Conservation (phyloP, 2,113 vertebrate species). For the Machaerirhynchus nigripectus region DNA sequence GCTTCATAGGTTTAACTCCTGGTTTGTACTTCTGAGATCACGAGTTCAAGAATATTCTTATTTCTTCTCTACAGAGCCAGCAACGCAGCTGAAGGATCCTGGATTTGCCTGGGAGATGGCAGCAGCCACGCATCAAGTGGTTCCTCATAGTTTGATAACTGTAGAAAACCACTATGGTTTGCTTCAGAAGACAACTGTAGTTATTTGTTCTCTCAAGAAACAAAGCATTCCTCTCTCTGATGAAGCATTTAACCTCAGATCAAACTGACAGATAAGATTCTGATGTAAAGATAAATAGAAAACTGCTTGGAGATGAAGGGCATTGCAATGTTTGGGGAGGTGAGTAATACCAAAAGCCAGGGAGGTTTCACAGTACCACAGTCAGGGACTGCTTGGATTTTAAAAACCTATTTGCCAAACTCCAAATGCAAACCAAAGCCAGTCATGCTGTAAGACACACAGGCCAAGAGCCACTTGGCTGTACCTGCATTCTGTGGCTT, state of each 20-base stretch:
- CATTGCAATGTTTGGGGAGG: not conserved
- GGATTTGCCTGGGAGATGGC: not conserved
- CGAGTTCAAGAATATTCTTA: not conserved
- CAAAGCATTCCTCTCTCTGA: slow-evolving; percentile 5
- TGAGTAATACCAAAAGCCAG: not conserved
- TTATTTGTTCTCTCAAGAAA: not conserved
- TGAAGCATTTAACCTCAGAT: slow-evolving; percentile 17
- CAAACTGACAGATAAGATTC: not conserved
- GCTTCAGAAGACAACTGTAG: not conserved
- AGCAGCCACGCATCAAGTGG: not conserved
- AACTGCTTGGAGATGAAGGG: not conserved
- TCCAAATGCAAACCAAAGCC: not conserved
- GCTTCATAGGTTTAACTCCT: not conserved
- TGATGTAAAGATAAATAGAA: not conserved
- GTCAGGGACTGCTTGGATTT: not conserved
- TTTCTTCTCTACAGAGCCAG: not conserved
- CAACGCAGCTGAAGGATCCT: not conserved
- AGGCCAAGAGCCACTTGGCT: not conserved
- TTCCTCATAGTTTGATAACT: not conserved
- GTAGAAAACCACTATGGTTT: not conserved
- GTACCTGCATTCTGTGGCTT: not conserved
- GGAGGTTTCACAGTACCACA: not conserved
- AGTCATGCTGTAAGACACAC: not conserved
- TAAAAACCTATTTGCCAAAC: not conserved
- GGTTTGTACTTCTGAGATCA: not conserved